Base-by-base conservation (phyloP, 2,888 invertebrate genomes). In the Eugnorisma glareosa region DNA sequence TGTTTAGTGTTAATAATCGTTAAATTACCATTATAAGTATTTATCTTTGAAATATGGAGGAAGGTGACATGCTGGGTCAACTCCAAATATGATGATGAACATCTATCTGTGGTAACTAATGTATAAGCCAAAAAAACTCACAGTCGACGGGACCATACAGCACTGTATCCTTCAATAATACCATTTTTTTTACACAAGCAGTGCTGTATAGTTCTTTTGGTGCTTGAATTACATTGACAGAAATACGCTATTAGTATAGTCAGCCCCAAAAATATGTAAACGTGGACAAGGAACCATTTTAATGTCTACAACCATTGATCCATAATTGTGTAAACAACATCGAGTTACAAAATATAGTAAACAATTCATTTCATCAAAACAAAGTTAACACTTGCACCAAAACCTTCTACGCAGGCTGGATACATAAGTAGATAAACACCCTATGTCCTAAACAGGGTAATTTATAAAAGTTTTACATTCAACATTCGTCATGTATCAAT, bases 1-100 rank as follows among this genome's bases (percentile, higher is more conserved):
- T 18, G 96, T 96, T 4, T 96, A 93, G 80, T 71, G 18, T 51
- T 31, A 35, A 18, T 31, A 10, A 35, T 64, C 11, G 11, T 77
- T 37, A 21, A 48, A 35, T 73, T 67, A 63, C 15, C 10, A 43
- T 35, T 48, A 21, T 67, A 63, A 63, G 75, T 74, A 81, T 81
- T 81, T 37, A n/a, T 51, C 7, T 21, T 8, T 31, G 13, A 31
- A 59, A 59, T 59, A 31, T 18, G 10, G 37, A n/a, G n/a, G 15
- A 37, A 37, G 63, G n/a, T 13, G 37, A 24, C 24, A 37, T 37
- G 35, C 6, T 63, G 24, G 31, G 24, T 2, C 11, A 31, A 31
- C 8, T 59, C 59, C 10, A 59, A 59, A 31, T 31, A 35, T 11
- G 35, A 35, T 61, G 13, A 54, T 51, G 54, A 54, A 13, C 13